Base-by-base conservation (phyloP, 2,113 vertebrate species). In the Poicephalus meyeri region DNA sequence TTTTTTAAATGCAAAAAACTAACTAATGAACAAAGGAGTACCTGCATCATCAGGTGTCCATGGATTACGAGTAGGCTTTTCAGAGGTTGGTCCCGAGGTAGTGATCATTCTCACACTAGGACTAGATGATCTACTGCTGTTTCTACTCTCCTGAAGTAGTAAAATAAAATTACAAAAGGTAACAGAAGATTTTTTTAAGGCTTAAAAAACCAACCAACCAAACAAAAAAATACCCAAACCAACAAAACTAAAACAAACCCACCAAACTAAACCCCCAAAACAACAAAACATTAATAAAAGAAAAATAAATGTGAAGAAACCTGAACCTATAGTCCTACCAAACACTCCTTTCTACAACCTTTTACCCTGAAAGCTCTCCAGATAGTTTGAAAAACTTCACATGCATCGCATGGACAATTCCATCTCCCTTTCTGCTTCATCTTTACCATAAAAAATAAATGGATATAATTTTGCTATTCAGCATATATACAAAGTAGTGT, bases 71-170 rank as follows among this genome's bases (percentile, higher is more conserved):
- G 97, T 33, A 94, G 98, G 97, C 52, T 98, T 98, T 98, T 99
- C 99, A 87, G 99, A 99, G 37, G 99, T 97, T 74, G 98, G 98
- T 98, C 98, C 98, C 97, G 98, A 98, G 97, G 98, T 98, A 98
- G 99, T 99, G 98, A 99, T 99, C 99, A 99, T 99, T 98, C 99
- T 99, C 95, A 99, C 95, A 94, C 99, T 99, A 88, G 99, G 99
- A 97, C 99, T 99, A 93, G 99, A 99, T 60, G 99, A 99, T 80
- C 99, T 98, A 98, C 99, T 99, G 98, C 98, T 99, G 97, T 97
- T 99, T 97, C 98, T 98, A 94, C 99, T 99, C 89, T 99, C 99
- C 99, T 99, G 95, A 97, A 89, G 80, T 4, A 13, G 86, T 7
- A 89, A 19, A 66, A 55, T 33, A 91, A 86, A 78, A n/a, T 2